phyloP scores from a whole-genome alignment of 2,797 vertebrate genomes.

The Poecilia gillii region DNA sequence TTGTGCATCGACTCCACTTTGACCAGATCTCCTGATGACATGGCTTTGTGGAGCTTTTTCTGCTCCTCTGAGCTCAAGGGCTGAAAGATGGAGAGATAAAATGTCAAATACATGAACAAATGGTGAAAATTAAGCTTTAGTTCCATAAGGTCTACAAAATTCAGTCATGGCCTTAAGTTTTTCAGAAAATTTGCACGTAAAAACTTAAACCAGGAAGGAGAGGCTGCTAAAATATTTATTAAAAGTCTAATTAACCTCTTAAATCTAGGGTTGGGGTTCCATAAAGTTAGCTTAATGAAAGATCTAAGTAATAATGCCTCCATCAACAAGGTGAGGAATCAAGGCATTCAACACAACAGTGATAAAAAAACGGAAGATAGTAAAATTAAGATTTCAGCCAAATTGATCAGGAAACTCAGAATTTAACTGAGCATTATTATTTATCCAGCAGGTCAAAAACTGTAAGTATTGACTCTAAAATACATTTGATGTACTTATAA shows the following conservation, averaged over 20 bases:
- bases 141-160: not conserved
- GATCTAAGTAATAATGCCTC: not conserved
- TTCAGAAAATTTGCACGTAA: not conserved
- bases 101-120: not conserved
- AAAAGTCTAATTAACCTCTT: not conserved
- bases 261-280: not conserved
- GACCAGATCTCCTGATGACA: slow-evolving; percentile 93
- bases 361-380: not conserved
- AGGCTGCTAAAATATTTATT: not conserved
- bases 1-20: slow-evolving; percentile 85
- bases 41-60: slow-evolving; percentile 89
- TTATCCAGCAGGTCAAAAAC: not conserved
- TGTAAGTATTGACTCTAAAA: not conserved
- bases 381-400: not conserved
- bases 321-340: not conserved
- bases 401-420: not conserved
- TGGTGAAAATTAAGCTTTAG: not conserved
- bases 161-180: not conserved
- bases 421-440: not conserved
- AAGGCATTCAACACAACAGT: not conserved
- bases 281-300: not conserved
- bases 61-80: slow-evolving; percentile 79
- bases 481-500: not conserved
- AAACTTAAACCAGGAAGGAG: not conserved
- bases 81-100: slow-evolving; percentile 72